A percentile compares a stretch with the other conserved stretches of the same genome.
phyloP scores from a whole-genome alignment of 2,888 invertebrate species.

The Eutolmus rufibarbis region DNA sequence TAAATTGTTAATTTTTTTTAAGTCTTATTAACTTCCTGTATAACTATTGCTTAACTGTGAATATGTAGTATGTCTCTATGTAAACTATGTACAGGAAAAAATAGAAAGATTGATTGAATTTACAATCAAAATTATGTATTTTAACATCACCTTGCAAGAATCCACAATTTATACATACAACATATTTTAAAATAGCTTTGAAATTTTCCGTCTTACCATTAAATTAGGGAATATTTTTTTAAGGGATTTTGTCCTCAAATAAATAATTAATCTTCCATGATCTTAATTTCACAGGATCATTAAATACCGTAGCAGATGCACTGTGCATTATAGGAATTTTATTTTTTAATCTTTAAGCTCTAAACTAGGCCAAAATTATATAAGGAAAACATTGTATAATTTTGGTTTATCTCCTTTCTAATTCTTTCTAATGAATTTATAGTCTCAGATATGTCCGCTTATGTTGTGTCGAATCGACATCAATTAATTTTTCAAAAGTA shows the following conservation, averaged over 20 bases:
- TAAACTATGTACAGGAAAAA: not conserved
- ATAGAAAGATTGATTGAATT: not conserved
- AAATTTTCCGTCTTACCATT: too few species aligned
- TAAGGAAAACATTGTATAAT: too few species aligned
- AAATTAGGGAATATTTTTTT: too few species aligned
- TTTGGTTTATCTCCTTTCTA: not conserved
- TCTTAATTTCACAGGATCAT: too few species aligned
- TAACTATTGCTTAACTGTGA: not conserved
- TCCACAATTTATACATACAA: too few species aligned
- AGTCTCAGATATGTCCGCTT: too few species aligned
- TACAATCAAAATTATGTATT: not conserved
- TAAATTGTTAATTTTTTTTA: not conserved
- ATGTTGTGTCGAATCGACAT: too few species aligned
- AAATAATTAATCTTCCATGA: too few species aligned
- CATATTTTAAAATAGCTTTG: too few species aligned
- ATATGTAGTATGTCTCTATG: not conserved
- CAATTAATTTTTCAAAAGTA: too few species aligned
- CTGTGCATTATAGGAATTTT: not conserved
- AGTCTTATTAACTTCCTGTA: not conserved
- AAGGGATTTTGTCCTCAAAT: too few species aligned
- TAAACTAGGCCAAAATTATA: not conserved
- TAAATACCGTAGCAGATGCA: too few species aligned
- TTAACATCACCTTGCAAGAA: not conserved
- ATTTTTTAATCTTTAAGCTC: not conserved
- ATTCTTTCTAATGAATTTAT: not conserved